These are phyloP conservation scores for Axea sp. DNA, from an alignment of 2,888 invertebrate species.

Conservation along the genomic window DNA sequence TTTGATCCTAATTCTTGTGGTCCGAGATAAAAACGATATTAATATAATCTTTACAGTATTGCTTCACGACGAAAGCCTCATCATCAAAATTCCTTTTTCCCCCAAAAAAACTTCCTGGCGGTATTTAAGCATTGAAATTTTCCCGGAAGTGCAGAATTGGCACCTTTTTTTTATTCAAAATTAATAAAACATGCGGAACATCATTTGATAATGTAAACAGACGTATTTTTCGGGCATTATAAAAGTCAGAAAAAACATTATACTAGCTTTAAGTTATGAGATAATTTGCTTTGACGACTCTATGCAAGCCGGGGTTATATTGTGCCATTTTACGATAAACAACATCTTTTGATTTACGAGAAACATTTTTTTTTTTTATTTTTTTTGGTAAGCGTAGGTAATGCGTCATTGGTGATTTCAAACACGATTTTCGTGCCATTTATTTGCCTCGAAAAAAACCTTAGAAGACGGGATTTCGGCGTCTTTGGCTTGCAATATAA, in stretches of 20 bases:
- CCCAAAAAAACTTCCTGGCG: neutral
- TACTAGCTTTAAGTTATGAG: constrained; percentile 17
- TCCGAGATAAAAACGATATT: too few relatives aligned
- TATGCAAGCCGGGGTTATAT: constrained; percentile 37
- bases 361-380: constrained; percentile 41
- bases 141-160: constrained; percentile 48
- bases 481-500: constrained; percentile 35
- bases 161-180: neutral
- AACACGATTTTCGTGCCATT: constrained; percentile 48
- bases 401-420: constrained; percentile 52
- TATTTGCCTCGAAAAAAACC: constrained; percentile 31
- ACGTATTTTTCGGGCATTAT: constrained; percentile 16
- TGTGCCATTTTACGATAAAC: constrained; percentile 51
- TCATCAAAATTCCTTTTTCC: neutral
- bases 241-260: constrained; percentile 19
- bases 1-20: too few relatives aligned
- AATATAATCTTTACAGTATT: too few relatives aligned
- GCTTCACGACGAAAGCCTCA: too few relatives aligned
- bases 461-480: constrained; percentile 35
- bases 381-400: constrained; percentile 24
- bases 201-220: constrained; percentile 32
- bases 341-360: constrained; percentile 56
- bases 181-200: neutral
- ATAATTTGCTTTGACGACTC: constrained; percentile 53
- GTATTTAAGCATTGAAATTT: constrained; percentile 16